These are phyloP conservation scores for Toxostoma redivivum DNA, from an alignment of 2,113 vertebrate species.

Conservation along the genomic window DNA sequence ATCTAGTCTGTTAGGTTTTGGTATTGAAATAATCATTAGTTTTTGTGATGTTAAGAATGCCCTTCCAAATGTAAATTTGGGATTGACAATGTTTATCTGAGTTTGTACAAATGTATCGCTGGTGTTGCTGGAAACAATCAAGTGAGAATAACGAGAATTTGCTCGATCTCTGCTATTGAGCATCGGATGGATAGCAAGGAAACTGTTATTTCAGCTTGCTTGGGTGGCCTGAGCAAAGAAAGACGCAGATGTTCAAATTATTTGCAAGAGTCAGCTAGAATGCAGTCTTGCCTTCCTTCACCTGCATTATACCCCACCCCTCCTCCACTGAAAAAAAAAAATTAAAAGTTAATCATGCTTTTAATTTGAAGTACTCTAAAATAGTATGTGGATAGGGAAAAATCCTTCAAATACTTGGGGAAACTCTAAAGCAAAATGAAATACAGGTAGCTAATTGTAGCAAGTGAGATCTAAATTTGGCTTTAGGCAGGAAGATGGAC, in stretches of 20 bases:
- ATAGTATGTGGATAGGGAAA: neutral
- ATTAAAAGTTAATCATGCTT: neutral
- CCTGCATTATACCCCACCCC: neutral
- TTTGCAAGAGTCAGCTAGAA: neutral
- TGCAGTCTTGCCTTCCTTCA: neutral
- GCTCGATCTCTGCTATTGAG: neutral
- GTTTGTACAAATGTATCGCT: neutral
- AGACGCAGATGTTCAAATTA: neutral
- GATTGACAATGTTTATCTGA: neutral
- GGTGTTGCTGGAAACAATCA: neutral
- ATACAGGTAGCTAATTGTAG: neutral
- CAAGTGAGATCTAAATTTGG: neutral
- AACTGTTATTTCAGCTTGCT: neutral
- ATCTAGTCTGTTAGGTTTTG: neutral
- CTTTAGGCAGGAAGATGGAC: neutral
- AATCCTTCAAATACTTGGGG: neutral
- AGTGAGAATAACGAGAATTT: neutral
- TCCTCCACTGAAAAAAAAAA: neutral
- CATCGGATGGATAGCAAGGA: neutral
- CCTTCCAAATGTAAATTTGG: neutral
- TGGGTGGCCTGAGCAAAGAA: neutral
- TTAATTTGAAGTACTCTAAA: neutral
- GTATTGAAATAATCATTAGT: neutral
- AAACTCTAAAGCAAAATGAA: neutral
- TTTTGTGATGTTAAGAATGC: neutral